Percentiles rank a stretch among this genome's conserved stretches.
Evolutionary conservation across 2,888 invertebrate genomes (phyloP).

Genomic region (Choristoneura rosaceana): DNA sequence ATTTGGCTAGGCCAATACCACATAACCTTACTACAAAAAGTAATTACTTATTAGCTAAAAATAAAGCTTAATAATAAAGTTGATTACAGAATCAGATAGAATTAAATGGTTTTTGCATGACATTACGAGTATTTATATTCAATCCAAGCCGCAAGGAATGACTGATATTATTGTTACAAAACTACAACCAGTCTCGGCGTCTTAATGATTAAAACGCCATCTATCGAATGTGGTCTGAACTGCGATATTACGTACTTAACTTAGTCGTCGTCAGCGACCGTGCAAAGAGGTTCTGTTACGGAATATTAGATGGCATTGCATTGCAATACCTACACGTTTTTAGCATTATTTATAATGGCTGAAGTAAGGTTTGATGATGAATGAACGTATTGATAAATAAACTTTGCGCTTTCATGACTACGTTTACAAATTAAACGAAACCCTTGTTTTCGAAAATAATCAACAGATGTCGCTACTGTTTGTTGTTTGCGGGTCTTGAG

Average conservation of each 20-base stretch:
- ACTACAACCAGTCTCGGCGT: no score
- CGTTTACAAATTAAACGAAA: no score
- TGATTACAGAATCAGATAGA: neutral
- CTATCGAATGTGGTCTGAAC: conserved; percentile 4
- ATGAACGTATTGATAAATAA: no score
- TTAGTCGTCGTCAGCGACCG: neutral
- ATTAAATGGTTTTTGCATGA: neutral
- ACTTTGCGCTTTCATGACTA: no score
- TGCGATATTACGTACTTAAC: neutral
- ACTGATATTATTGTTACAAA: no score
- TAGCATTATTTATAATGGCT: no score
- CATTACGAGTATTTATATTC: neutral
- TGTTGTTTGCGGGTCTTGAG: no score
- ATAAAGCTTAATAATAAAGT: neutral
- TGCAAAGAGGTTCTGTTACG: conserved; percentile 7
- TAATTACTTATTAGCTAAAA: neutral
- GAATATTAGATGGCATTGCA: conserved; percentile 30
- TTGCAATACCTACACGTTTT: neutral
- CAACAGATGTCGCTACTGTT: conserved; percentile 23
- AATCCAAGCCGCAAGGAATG: no score
- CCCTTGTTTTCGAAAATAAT: neutral
- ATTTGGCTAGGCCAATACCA: conserved; percentile 8
- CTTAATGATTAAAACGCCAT: conserved; percentile 17
- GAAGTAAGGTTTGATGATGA: no score
- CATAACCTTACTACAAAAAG: neutral